phyloP scores from a whole-genome alignment of 2,888 invertebrate species.

The Linnaemya tessellans region DNA sequence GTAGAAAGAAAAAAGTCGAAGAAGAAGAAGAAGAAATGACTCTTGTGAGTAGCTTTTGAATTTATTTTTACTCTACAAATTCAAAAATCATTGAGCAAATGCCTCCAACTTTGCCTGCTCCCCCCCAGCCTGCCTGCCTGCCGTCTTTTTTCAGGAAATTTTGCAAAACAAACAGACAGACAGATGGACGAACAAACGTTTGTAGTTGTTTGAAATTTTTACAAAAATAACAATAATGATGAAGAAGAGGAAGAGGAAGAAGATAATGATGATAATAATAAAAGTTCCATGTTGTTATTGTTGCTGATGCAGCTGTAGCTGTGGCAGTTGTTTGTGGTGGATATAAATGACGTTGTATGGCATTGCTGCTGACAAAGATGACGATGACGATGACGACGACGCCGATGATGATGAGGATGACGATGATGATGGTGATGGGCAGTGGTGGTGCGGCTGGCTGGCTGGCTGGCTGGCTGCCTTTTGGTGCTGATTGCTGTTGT shows the following conservation, averaged over 20 bases:
- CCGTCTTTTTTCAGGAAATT: not conserved
- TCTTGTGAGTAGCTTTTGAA: conserved; percentile 60
- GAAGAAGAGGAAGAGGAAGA: conserved; percentile 19
- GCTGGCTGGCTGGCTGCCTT: too few species aligned
- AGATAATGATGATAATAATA: conserved; percentile 9
- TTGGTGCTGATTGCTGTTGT: too few species aligned
- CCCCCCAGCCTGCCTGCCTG: not conserved
- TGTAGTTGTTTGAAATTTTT: conserved; percentile 49
- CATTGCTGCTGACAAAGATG: conserved; percentile 42
- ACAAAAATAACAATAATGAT: conserved; percentile 17
- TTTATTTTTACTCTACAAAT: conserved; percentile 37
- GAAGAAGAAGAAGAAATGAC: not conserved
- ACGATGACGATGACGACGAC: not conserved
- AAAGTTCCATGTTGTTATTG: not conserved
- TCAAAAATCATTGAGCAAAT: conserved; percentile 50
- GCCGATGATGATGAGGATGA: not conserved
- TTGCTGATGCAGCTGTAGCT: conserved; percentile 4
- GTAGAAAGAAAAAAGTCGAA: not conserved
- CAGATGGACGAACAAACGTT: conserved; percentile 31
- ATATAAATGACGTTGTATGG: conserved; percentile 38
- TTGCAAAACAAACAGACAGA: conserved; percentile 14
- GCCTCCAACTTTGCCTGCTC: not conserved
- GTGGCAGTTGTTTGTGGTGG: conserved; percentile 10
- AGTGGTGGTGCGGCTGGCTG: not conserved
- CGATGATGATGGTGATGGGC: conserved; percentile 7